Evolutionary conservation across 1,140 invertebrate species (phyloP), one percentile per base, ranked within the genome.

Genomic region (Drosophila asahinai): DNA sequence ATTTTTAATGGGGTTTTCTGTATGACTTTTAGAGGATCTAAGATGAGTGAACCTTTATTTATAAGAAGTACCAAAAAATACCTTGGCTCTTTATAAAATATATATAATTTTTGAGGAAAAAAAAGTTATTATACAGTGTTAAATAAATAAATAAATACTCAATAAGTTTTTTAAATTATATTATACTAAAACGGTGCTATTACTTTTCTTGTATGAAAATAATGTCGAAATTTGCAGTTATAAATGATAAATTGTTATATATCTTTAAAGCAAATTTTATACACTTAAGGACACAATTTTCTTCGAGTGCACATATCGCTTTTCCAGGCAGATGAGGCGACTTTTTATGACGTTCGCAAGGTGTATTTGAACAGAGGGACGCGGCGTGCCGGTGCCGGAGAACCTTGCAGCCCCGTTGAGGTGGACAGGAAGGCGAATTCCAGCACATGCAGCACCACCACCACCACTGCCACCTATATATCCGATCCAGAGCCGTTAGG

Each of bases 361-460:
- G 86, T 89, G 86, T 90, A 90, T 89, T 89, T 89, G 81, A 63
- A 86, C 72, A 90, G 83, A 74, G 64, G 67, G 59, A 77, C 66
- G 48, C 40, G 9, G 15, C n/a, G 19, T 60, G 33, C 38, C 22
- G 47, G 36, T 57, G 54, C 19, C 54, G 36, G 17, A 42, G 66
- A 42, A 72, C 70, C 70, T 72, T 58, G 70, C 70, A 71, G 40
- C 70, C 52, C 38, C 30, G 51, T 47, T 17, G 30, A 52, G 61
- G 54, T 40, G 54, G 51, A 51, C 74, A 86, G 75, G 61, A 67
- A 83, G 59, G 61, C 66, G 54, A 89, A 86, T 86, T 64, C 82
- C 82, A 19, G 43, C 51, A 83, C 81, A 78, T 64, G 67, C 64
- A 68, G 40, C 48, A 62, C 64, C 79, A 74, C 59, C 38, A 47